A percentile compares a stretch with the other conserved stretches of the same genome.
Conservation (phyloP, 2,888 invertebrate genomes). For the Athripsodes cinereus region DNA sequence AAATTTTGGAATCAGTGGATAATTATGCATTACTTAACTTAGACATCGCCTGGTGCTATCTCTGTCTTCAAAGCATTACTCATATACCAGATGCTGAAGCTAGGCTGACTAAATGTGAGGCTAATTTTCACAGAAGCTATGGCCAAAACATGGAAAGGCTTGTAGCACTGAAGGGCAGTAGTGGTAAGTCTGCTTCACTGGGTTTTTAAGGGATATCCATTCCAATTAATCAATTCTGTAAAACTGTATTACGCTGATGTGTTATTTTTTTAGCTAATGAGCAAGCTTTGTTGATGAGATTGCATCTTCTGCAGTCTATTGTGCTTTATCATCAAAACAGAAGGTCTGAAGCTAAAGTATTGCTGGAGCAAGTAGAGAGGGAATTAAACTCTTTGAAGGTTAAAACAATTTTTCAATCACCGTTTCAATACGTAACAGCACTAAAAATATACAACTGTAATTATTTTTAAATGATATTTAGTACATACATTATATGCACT, state of each 20-base stretch:
- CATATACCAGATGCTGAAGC: slow-evolving; percentile 68
- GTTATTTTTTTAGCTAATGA: slow-evolving; percentile 51
- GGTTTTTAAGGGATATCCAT: no score
- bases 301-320: slow-evolving; percentile 75
- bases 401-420: background rate
- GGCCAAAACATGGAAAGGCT: slow-evolving; percentile 59
- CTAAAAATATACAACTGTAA: background rate
- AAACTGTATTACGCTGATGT: no score
- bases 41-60: slow-evolving; percentile 87
- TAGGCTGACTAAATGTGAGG: slow-evolving; percentile 61
- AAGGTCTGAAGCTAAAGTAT: slow-evolving; percentile 52
- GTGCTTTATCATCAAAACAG: slow-evolving; percentile 72
- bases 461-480: background rate
- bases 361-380: slow-evolving; percentile 56
- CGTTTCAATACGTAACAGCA: no score
- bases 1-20: slow-evolving; percentile 65
- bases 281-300: slow-evolving; percentile 66
- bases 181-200: slow-evolving; percentile 42
- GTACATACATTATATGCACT: background rate
- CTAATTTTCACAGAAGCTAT: slow-evolving; percentile 58
- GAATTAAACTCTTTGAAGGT: slow-evolving; percentile 53
- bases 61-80: slow-evolving; percentile 64
- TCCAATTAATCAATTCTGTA: no score
- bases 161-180: slow-evolving; percentile 52
- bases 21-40: slow-evolving; percentile 79